These are phyloP conservation scores for Sinocyclocheilus anophthalmus DNA, from an alignment of 2,113 vertebrate genomes.

Conservation along the genomic window DNA sequence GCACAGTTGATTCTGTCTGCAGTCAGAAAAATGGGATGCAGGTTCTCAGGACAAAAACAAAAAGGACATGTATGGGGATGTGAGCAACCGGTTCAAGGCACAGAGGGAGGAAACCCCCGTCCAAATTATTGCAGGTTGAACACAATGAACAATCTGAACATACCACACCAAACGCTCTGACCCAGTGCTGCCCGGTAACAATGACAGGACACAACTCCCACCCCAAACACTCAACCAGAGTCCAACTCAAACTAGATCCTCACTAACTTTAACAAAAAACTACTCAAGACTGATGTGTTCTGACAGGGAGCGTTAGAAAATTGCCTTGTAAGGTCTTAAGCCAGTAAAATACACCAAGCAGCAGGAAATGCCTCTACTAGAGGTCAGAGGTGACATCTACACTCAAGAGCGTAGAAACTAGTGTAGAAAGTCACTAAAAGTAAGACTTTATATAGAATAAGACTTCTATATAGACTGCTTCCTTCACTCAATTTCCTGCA, in stretches of 20 bases:
- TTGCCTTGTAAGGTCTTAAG: not conserved
- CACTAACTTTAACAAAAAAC: not conserved
- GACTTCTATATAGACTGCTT: not conserved
- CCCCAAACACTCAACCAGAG: not conserved
- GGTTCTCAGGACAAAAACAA: not conserved
- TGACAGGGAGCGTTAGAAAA: not conserved
- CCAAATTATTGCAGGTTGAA: not conserved
- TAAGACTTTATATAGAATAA: not conserved
- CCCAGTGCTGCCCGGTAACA: constrained; percentile 17
- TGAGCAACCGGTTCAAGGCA: not conserved
- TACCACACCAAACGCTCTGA: constrained; percentile 22
- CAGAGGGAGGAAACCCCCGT: constrained; percentile 3
- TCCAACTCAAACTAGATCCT: not conserved
- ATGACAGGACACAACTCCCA: constrained; percentile 38
- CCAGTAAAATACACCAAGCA: constrained; percentile 43
- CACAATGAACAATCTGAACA: constrained; percentile 31
- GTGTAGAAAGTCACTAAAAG: not conserved
- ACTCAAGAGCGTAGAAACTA: not conserved
- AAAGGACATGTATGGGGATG: not conserved
- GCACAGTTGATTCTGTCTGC: not conserved
- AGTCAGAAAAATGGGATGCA: not conserved
- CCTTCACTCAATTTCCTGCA: not conserved
- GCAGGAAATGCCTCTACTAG: constrained; percentile 41
- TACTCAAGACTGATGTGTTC: not conserved
- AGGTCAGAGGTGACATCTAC: constrained; percentile 34